phyloP scores from a whole-genome alignment of 2,113 vertebrate genomes.

The Ceuthmochares aereus region DNA sequence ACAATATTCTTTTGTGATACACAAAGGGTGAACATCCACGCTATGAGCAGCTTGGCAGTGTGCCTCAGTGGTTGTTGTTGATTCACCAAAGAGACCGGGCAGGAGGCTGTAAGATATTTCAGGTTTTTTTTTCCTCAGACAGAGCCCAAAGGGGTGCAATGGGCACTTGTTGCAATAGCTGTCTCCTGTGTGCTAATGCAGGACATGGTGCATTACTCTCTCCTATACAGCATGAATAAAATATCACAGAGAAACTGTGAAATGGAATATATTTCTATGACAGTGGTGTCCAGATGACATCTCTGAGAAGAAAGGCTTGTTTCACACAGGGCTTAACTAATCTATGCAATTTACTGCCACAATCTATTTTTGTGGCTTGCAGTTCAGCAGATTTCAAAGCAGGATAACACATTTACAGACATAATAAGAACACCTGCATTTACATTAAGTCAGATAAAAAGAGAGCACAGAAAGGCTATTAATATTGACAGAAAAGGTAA shows the following conservation, averaged over 20 bases:
- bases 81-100: not conserved
- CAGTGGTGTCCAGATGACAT: not conserved
- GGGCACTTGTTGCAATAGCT: not conserved
- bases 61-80: not conserved
- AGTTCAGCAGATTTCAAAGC: constrained; percentile 51
- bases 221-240: constrained; percentile 40
- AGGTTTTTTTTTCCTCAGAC: not conserved
- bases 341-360: not conserved
- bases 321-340: constrained; percentile 37
- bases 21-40: not conserved
- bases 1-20: not conserved
- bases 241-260: not conserved
- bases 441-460: constrained; percentile 26
- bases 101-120: not conserved
- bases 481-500: not conserved
- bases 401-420: constrained; percentile 2
- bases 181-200: not conserved
- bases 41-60: not conserved
- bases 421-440: constrained; percentile 50
- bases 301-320: constrained; percentile 20
- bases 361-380: constrained; percentile 32
- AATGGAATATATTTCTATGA: not conserved
- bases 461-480: not conserved
- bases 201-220: not conserved
- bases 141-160: not conserved